Evolutionary conservation across 2,888 invertebrate species (phyloP), one percentile per base, ranked within the genome.

Genomic region (Apocheima hispidaria): DNA sequence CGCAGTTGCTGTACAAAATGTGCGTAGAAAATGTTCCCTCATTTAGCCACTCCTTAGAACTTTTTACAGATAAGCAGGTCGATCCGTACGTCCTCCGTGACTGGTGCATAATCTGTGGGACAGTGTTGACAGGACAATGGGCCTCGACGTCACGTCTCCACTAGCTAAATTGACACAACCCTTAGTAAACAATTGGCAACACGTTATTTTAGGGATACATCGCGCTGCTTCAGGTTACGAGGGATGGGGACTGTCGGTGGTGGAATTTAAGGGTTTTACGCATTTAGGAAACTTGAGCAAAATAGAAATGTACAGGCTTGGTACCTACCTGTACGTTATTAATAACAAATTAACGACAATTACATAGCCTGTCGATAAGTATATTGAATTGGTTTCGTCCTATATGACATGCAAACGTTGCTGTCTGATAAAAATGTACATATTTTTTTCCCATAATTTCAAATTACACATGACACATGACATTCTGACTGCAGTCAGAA

Each of bases 81-180:
- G 16, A 18, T 10, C 4, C 14, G 21, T 26, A 14, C 26, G n/a
- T 14, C 4, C 14, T 12, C 5, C 28, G 26, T 28, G 1, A 36
- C n/a, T 36, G 12, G 2, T 21, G 10, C 21, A 16, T 51, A 40
- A 40, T 51, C 38, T 51, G 36, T 55, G 23, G 43, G 40, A n/a
- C 48, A 44, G 50, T 38, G 54, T 12, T 56, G 61, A 16, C 63
- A 60, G 60, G 59, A 65, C 60, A 65, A 62, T 54, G 51, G 49
- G 49, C 59, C 61, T 57, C 60, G 68, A 65, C 69, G 68, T 67
- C 73, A 69, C 68, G 69, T 70, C 63, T 59, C 44, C 69, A 61
- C 73, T 73, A 59, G 71, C 67, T 75, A 83, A 79, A 82, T 82
- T 80, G 81, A 84, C 79, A 76, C 69, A 75, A 71, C 58, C 61